A percentile compares a stretch with the other conserved stretches of the same genome.
Evolutionary conservation across 2,113 vertebrate genomes (phyloP).

Genomic region (Etheostoma cragini): DNA sequence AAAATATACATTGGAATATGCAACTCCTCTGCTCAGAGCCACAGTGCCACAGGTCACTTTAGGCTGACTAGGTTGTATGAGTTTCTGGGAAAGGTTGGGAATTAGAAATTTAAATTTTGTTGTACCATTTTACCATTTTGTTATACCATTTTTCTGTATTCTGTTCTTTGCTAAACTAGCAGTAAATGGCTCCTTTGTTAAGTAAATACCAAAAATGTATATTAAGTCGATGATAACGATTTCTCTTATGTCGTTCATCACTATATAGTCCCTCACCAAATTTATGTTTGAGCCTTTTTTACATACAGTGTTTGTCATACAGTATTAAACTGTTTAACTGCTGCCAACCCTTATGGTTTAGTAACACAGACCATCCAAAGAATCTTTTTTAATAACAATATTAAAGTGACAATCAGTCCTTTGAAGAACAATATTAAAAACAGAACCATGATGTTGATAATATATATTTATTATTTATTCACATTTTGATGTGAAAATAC

Average conservation of each 20-base stretch:
- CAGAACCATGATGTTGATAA: neutral
- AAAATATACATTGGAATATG: neutral
- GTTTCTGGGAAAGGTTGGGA: neutral
- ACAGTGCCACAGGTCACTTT: neutral
- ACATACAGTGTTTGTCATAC: neutral
- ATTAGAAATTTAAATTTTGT: neutral
- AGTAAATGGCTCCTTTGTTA: neutral
- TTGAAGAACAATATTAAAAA: neutral
- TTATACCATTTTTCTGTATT: neutral
- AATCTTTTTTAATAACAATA: neutral
- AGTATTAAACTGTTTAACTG: neutral
- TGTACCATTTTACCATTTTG: neutral
- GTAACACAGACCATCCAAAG: neutral
- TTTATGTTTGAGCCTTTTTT: neutral
- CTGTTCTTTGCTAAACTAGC: neutral
- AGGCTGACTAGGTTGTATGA: neutral
- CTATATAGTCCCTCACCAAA: neutral
- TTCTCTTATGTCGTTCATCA: neutral
- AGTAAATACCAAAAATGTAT: neutral
- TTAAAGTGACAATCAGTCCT: neutral
- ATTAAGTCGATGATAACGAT: neutral
- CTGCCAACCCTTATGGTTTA: neutral
- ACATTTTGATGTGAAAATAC: constrained; percentile 1
- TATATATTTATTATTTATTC: constrained; percentile 19
- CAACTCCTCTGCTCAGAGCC: neutral